Base-by-base conservation (phyloP, 2,113 vertebrate species). In the Cynopterus brachyotis region DNA sequence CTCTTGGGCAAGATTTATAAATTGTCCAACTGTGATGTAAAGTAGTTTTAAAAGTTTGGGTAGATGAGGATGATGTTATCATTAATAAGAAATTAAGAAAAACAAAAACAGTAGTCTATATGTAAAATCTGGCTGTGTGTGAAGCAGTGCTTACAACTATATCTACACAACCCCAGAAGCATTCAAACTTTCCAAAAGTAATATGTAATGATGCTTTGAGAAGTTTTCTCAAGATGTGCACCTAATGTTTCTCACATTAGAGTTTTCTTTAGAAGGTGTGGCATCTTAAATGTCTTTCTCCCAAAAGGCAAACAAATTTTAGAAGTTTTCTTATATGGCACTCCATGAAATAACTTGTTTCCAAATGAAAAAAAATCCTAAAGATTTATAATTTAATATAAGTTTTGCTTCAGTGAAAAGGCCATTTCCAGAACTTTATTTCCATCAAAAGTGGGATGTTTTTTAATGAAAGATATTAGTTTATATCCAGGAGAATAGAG, bases 401-500 rank as follows among this genome's bases (percentile, higher is more conserved):
- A 75, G 15, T 88, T 64, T 73, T 82, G 22, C 30, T 80, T 89
- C 50, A 70, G 9, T 72, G 60, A 84, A 96, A 90, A 67, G 35
- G 40, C 8, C 10, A 42, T 83, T 80, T 53, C 45, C 30, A 93
- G 47, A 94, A 93, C 4, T 76, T 89, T 91, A 67, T 64, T 95
- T 89, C 64, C 72, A 62, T 84, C 55, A 66, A 96, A 37, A 89
- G 12, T 96, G 22, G 7, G 24, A 67, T n/a, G 26, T 57, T 87
- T 92, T n/a, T 35, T 53, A 1, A 1, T 75, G 28, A 81, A 95
- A 87, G 19, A 73, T 73, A 82, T 59, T 50, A 81, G 60, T 79
- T 78, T 12, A 40, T 78, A 90, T 93, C 37, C 47, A 91, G 92
- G 73, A 96, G 69, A 90, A 69, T 12, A 73, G 66, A 91, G 17